phyloP scores from a whole-genome alignment of 2,888 invertebrate genomes.

The Brachylomia viminalis region DNA sequence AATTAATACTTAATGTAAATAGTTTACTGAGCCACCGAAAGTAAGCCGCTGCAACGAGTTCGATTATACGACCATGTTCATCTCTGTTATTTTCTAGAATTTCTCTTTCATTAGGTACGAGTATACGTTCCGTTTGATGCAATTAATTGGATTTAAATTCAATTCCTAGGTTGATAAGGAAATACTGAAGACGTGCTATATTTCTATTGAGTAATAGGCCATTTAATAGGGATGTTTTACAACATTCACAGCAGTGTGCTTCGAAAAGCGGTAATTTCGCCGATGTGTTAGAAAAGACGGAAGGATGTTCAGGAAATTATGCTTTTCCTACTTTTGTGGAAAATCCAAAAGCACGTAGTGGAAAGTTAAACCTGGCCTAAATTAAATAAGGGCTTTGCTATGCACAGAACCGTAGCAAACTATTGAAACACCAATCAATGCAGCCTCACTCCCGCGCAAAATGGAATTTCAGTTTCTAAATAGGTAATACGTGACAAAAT shows the following conservation, averaged over 20 bases:
- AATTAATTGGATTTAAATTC: background rate
- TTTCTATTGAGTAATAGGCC: too few relatives aligned
- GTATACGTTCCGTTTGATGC: background rate
- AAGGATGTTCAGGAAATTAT: too few relatives aligned
- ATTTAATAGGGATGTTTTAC: too few relatives aligned
- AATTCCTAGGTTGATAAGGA: background rate
- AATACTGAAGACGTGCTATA: background rate
- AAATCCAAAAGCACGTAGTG: too few relatives aligned
- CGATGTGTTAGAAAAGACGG: too few relatives aligned
- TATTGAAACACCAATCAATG: background rate
- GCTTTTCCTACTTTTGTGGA: too few relatives aligned
- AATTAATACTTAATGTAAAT: background rate
- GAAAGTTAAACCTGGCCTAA: too few relatives aligned
- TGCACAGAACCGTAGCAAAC: background rate
- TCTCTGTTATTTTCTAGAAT: background rate
- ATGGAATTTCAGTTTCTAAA: constrained; percentile 52
- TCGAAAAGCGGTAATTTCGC: too few relatives aligned
- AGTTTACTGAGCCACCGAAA: constrained; percentile 1
- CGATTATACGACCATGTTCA: background rate
- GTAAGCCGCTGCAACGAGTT: background rate
- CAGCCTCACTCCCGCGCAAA: constrained; percentile 5
- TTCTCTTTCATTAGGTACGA: background rate
- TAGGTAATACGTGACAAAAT: constrained; percentile 54
- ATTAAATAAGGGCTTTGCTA: too few relatives aligned
- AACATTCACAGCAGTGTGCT: too few relatives aligned